Conservation (phyloP, 2,797 vertebrate genomes). For the Propithecus deckenii region DNA sequence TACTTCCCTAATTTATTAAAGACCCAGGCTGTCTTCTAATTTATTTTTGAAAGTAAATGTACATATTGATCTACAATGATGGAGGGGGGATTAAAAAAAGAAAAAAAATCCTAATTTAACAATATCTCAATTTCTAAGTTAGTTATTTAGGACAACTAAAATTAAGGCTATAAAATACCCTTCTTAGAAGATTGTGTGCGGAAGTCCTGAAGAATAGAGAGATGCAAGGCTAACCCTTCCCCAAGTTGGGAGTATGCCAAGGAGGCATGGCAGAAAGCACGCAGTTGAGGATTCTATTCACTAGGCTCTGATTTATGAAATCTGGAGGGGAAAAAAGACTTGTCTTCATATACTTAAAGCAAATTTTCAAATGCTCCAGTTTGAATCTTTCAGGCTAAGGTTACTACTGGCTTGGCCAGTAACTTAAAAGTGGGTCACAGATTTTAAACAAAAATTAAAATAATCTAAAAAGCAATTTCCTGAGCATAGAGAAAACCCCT, state of each 20-base stretch:
- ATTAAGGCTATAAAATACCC: background rate
- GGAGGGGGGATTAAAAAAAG: background rate
- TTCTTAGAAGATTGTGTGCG: background rate
- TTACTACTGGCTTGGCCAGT: background rate
- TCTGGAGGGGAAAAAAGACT: background rate
- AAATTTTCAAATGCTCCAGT: background rate
- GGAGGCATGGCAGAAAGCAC: background rate
- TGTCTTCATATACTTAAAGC: background rate
- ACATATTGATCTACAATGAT: background rate
- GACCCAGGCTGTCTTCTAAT: constrained; percentile 8
- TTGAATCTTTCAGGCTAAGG: background rate
- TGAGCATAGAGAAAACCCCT: background rate
- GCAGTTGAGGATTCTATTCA: background rate
- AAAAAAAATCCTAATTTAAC: background rate
- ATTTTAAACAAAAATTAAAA: constrained; percentile 8
- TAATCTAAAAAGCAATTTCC: background rate
- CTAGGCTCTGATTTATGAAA: background rate
- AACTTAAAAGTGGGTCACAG: background rate
- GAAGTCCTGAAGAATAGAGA: background rate
- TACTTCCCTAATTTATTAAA: background rate
- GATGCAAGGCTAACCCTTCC: background rate
- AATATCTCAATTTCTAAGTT: background rate
- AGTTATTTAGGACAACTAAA: background rate
- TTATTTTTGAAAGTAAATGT: constrained; percentile 2
- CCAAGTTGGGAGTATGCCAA: background rate